Percentiles rank a stretch among this genome's conserved stretches.
phyloP scores from a whole-genome alignment of 2,888 invertebrate species.

The Hydroisotoma schaefferi region DNA sequence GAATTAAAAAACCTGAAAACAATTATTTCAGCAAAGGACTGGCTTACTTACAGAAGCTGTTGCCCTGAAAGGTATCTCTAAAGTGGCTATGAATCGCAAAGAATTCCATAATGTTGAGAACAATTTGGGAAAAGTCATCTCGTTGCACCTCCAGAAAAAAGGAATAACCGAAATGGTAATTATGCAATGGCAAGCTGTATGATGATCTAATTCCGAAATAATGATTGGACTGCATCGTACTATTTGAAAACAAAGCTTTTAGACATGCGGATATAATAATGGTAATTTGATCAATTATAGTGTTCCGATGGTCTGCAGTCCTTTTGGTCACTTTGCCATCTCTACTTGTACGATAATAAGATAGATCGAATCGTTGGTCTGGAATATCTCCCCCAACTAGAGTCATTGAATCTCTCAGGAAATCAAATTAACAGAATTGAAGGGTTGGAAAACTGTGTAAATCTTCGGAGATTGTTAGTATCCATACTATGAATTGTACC shows the following conservation, averaged over 20 bases:
- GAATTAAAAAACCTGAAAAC: too few relatives aligned
- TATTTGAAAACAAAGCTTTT: too few relatives aligned
- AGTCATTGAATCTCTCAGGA: slow-evolving; percentile 59
- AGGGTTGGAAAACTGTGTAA: slow-evolving; percentile 58
- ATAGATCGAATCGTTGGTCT: slow-evolving; percentile 72
- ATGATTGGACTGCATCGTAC: too few relatives aligned
- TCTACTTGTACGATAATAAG: slow-evolving; percentile 67
- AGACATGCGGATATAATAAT: too few relatives aligned
- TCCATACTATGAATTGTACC: slow-evolving; percentile 5
- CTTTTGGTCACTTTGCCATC: slow-evolving; percentile 58
- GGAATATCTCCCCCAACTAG: slow-evolving; percentile 61
- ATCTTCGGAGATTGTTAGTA: slow-evolving; percentile 70
- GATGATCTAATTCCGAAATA: too few relatives aligned
- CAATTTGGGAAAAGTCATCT: slow-evolving; percentile 51
- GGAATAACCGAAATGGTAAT: slow-evolving; percentile 59
- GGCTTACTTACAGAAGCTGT: slow-evolving; percentile 3
- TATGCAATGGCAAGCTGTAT: too few relatives aligned
- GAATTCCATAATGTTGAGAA: slow-evolving; percentile 17
- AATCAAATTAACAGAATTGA: slow-evolving; percentile 59
- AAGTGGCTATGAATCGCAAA: slow-evolving; percentile 10
- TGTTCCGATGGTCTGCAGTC: slow-evolving; percentile 49
- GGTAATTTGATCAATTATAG: too few relatives aligned
- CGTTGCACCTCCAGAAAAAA: slow-evolving; percentile 62
- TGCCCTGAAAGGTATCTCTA: slow-evolving; percentile 39
- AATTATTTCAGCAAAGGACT: too few relatives aligned